Evolutionary conservation across 92 coral and sea anemone genomes (phyloP).

Genomic region (Chrysogorgia sp.): DNA sequence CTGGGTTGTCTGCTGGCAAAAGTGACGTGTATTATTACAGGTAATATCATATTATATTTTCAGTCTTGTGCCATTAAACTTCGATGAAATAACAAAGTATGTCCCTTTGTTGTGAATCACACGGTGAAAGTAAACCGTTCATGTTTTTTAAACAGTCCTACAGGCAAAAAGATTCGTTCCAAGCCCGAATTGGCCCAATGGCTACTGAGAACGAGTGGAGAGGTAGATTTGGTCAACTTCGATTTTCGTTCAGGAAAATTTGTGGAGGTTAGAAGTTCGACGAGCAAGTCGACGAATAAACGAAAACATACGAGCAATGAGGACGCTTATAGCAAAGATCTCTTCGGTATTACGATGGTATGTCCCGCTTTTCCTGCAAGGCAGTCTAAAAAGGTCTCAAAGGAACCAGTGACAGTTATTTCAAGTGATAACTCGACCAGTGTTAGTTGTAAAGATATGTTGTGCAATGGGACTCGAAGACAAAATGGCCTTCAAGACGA

Average conservation of each 20-base stretch:
- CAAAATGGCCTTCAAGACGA: conserved; percentile 66
- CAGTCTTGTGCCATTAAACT: background rate
- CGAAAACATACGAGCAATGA: conserved; percentile 44
- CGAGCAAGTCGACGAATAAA: conserved; percentile 64
- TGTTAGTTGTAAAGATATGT: background rate
- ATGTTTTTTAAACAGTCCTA: conserved; percentile 67
- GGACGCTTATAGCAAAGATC: conserved; percentile 68
- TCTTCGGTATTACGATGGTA: conserved; percentile 63
- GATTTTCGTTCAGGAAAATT: conserved; percentile 92
- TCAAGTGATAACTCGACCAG: background rate
- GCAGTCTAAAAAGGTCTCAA: conserved; percentile 82
- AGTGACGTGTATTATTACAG: conserved; percentile 99
- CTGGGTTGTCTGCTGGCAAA: conserved; percentile 94
- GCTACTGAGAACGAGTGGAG: conserved; percentile 53
- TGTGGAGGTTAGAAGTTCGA: conserved; percentile 28
- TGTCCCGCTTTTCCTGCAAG: conserved; percentile 73
- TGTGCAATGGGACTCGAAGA: background rate
- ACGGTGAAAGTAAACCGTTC: background rate
- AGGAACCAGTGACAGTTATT: conserved; percentile 76
- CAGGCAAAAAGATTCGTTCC: conserved; percentile 95
- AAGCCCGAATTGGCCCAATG: conserved; percentile 92
- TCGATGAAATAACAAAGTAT: too few relatives aligned
- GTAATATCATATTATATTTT: conserved; percentile 34
- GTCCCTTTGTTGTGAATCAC: too few relatives aligned
- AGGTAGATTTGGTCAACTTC: conserved; percentile 90